Conservation (phyloP, 2,113 vertebrate species). For the Chamaetylas fuelleborni region DNA sequence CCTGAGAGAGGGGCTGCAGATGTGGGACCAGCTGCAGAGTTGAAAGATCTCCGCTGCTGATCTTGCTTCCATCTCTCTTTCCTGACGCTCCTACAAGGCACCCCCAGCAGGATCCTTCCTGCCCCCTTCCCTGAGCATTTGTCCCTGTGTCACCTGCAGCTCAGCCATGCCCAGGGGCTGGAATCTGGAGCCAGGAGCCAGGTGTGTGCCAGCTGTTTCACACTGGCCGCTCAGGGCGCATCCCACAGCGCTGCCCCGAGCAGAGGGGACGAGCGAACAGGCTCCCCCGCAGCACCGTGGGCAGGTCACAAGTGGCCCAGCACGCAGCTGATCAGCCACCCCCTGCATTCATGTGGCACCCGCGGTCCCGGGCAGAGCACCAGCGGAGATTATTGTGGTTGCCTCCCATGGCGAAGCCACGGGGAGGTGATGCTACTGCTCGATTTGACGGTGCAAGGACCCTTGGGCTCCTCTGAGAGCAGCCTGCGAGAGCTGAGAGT, state of each 20-base stretch:
- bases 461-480: not conserved
- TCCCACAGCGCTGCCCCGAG: fast-evolving
- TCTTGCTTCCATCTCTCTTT: not conserved
- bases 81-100: not conserved
- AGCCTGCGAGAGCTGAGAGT: not conserved
- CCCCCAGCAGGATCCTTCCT: not conserved
- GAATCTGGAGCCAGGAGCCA: not conserved
- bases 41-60: not conserved
- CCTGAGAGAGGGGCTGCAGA: not conserved
- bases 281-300: not conserved
- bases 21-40: not conserved
- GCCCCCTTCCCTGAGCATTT: fast-evolving
- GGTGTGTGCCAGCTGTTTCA: not conserved
- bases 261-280: fast-evolving
- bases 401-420: fast-evolving
- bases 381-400: not conserved
- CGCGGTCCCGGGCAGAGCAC: not conserved
- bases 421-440: not conserved
- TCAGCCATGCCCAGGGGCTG: not conserved
- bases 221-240: not conserved
- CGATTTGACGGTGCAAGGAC: fast-evolving
- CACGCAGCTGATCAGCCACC: fast-evolving
- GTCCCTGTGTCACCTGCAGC: not conserved
- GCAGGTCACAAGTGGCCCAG: fast-evolving
- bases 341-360: too few species aligned